Base-by-base conservation (phyloP, 2,797 vertebrate genomes). In the Cygnus olor region DNA sequence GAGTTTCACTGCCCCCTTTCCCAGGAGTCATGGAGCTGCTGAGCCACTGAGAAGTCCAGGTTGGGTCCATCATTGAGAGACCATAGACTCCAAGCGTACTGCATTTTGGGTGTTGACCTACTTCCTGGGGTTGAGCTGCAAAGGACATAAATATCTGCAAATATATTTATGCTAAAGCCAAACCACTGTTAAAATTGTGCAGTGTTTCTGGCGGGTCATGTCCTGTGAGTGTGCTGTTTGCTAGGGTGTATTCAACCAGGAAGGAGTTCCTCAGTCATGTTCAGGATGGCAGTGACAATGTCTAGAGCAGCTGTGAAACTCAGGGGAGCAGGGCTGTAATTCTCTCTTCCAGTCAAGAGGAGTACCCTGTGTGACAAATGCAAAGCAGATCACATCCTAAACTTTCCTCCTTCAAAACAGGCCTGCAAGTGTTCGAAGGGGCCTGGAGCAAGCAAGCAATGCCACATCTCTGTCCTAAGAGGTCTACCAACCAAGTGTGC, bases 101-200 rank as follows among this genome's bases (percentile, higher is more conserved):
- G 8, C 10, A 28, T 77, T 89, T 74, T 82, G 17, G 19, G 15
- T 80, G 15, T 44, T 49, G 22, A 34, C 2, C 0, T 85, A 11
- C 32, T 72, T 89, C 53, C 70, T 8, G 45, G 27, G 32, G 38
- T 76, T 24, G 34, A 76, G 70, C 54, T 84, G 32, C 18, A 53
- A 54, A 88, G 28, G 24, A 63, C 0, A 0, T 61, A 11, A 3
- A 27, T 60, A 27, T 45, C 17, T 71, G 34, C 36, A 84, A 60
- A 78, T 14, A 27, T 0, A 0, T 53, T 1, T 2, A 44, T 77
- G 17, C 10, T 11, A 34, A 25, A 16, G 42, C 32, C 42, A 53
- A 84, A 72, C 30, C 3, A 0, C 30, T 42, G 27, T 77, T 82
- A 58, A 58, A 38, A 10, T 34, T 83, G 40, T 76, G 28, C 3